Evolutionary conservation across 2,113 vertebrate species (phyloP).

Genomic region (Pycnonotus jocosus): DNA sequence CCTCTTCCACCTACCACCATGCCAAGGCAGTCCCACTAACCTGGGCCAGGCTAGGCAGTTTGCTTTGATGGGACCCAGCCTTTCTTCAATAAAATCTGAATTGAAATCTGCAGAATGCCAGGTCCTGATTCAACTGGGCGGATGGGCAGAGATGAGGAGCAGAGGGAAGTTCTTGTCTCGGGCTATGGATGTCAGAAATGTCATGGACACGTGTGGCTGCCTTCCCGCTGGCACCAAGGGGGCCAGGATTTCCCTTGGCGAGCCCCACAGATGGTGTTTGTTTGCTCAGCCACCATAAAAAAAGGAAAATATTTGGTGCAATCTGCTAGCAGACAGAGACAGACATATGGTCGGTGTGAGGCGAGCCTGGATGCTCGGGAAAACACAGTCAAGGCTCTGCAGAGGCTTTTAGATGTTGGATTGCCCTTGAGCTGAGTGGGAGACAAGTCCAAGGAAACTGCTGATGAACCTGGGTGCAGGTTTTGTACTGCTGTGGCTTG

Average conservation of each 20-base stretch:
- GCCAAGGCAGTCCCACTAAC: neutral
- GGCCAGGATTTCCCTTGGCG: neutral
- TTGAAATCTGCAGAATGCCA: neutral
- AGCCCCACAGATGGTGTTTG: constrained; percentile 59
- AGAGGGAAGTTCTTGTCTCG: neutral
- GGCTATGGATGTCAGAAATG: neutral
- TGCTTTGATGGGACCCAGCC: neutral
- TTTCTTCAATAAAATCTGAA: neutral
- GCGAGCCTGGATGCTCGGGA: neutral
- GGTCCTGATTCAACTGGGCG: accelerated
- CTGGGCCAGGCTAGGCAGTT: neutral
- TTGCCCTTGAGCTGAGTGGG: neutral
- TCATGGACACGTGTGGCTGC: accelerated
- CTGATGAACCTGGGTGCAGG: neutral
- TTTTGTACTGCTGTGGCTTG: neutral
- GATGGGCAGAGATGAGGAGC: neutral
- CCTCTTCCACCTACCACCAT: neutral
- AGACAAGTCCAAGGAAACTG: neutral
- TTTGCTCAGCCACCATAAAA: constrained; percentile 35
- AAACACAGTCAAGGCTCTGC: neutral
- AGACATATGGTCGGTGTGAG: constrained; percentile 4
- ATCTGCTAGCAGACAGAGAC: constrained; percentile 46
- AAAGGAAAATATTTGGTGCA: constrained; percentile 61
- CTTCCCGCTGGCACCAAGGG: accelerated
- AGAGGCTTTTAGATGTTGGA: neutral